Base-by-base conservation (phyloP, 2,113 vertebrate genomes). In the Paraplagusia blochii region DNA sequence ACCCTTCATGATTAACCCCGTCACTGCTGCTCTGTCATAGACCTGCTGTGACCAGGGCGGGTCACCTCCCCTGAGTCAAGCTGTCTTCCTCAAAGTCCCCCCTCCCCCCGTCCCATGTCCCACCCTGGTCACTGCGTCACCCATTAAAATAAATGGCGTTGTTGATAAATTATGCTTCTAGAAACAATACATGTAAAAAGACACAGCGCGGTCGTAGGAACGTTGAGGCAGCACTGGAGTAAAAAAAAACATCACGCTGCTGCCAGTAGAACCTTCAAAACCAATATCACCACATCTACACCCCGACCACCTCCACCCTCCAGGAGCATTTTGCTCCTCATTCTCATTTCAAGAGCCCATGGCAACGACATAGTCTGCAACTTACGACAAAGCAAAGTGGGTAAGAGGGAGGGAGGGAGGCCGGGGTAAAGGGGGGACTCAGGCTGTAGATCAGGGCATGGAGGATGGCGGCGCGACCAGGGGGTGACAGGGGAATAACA, bases 401-500 rank as follows among this genome's bases (percentile, higher is more conserved):
- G 54, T 56, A 71, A 74, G 62, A 68, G 65, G 69, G 72, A 72
- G 61, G 80, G 61, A 52, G 50, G 53, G n/a, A n/a, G n/a, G n/a
- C n/a, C 54, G 29, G 53, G 64, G 58, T 54, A 61, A 55, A 51
- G 66, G 22, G 63, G 74, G 69, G 63, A 34, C 58, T 72, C 51
- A 62, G 82, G 91, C 92, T 81, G 94, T 97, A 92, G 93, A 98
- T 98, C 95, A 99, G 93, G 82, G 60, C 89, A 85, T 81, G 88
- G 93, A 93, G 92, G 93, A 93, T 91, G 93, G 92, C 83, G 86
- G 87, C 90, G 89, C 90, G 12, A 74, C 84, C 90, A 91, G 92
- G 73, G 88, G 93, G 91, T 95, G 96, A 99, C 95, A 97, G 89
- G 93, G 95, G 94, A 97, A 95, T 99, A 98, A 99, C 97, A 97